These are phyloP conservation scores for Stratiomys singularior DNA, from an alignment of 2,888 invertebrate genomes.

Conservation along the genomic window DNA sequence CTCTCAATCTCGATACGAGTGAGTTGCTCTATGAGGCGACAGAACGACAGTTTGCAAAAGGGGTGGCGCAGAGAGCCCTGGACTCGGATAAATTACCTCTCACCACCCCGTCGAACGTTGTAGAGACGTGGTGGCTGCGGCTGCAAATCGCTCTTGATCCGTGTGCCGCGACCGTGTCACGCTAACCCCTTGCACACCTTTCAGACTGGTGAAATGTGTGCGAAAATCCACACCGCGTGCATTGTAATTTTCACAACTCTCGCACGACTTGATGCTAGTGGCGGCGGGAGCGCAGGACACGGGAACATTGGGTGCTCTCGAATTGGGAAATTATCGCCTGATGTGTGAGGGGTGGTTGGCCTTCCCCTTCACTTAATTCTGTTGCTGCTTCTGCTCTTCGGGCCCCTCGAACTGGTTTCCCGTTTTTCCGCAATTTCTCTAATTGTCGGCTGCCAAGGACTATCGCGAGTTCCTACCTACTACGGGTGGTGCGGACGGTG, in stretches of 20 bases:
- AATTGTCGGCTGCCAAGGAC: conserved; percentile 29
- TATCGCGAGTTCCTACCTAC: background rate
- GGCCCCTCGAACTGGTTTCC: conserved; percentile 6
- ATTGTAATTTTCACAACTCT: background rate
- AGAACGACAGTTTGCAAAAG: background rate
- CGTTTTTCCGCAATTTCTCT: conserved; percentile 37
- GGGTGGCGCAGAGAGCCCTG: conserved; percentile 15
- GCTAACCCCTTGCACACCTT: conserved; percentile 32
- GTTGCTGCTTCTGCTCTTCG: background rate
- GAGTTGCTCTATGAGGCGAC: background rate
- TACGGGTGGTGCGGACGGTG: background rate
- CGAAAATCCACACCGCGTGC: conserved; percentile 30
- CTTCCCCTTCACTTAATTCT: conserved; percentile 26
- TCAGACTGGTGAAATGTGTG: conserved; percentile 23
- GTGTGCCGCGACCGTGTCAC: background rate
- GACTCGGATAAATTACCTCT: conserved; percentile 17
- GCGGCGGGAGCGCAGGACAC: background rate
- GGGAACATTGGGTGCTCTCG: background rate
- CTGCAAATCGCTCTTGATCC: background rate
- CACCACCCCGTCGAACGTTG: background rate
- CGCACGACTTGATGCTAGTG: background rate
- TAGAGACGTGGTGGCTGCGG: background rate
- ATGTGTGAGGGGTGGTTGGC: background rate
- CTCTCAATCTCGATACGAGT: background rate
- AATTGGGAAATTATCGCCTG: conserved; percentile 38